These are phyloP conservation scores for Andrena fulva DNA, from an alignment of 2,888 invertebrate species.

Conservation along the genomic window DNA sequence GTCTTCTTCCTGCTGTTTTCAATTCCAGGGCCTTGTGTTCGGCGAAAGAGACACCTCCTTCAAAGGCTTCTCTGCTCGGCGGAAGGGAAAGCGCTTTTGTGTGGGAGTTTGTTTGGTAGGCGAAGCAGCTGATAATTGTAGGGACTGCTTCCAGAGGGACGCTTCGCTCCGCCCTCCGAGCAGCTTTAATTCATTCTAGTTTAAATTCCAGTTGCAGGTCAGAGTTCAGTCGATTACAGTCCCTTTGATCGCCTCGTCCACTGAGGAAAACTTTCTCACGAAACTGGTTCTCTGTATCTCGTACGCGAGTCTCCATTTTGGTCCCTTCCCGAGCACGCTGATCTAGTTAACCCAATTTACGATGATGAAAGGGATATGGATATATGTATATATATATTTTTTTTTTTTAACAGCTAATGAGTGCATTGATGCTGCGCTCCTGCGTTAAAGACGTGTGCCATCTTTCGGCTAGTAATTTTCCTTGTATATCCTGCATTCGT, in stretches of 20 bases:
- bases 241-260: constrained; percentile 68
- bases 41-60: too few relatives aligned
- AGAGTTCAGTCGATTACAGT: constrained; percentile 69
- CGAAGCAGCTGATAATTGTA: constrained; percentile 15
- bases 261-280: constrained; percentile 66
- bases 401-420: too few relatives aligned
- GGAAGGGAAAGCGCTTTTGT: neutral
- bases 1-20: neutral
- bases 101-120: constrained; percentile 14
- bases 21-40: too few relatives aligned
- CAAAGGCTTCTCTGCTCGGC: too few relatives aligned
- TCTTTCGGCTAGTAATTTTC: neutral
- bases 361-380: constrained; percentile 28
- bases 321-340: constrained; percentile 41
- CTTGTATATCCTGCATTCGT: neutral
- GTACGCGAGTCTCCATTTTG: constrained; percentile 42
- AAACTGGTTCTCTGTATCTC: constrained; percentile 57
- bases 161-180: constrained; percentile 25
- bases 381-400: constrained; percentile 17
- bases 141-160: constrained; percentile 13
- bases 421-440: neutral
- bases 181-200: constrained; percentile 61
- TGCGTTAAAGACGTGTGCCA: neutral
- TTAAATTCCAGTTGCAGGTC: constrained; percentile 64
- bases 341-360: constrained; percentile 66